phyloP scores from a whole-genome alignment of 2,113 vertebrate species.

The Psephotus haematonotus region DNA sequence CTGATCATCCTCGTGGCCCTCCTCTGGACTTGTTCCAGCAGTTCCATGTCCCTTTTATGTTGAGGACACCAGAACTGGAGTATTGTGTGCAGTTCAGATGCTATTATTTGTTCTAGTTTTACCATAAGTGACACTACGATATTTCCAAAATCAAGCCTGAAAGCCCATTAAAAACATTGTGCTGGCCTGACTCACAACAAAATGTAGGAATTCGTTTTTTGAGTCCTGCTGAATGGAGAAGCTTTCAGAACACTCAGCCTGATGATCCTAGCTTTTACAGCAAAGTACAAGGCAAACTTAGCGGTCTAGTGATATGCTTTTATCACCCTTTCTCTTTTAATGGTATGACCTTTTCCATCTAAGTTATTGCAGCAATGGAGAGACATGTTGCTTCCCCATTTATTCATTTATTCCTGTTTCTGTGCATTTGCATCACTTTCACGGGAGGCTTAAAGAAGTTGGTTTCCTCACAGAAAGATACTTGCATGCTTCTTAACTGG shows the following conservation, averaged over 20 bases:
- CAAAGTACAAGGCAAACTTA: conserved; percentile 29
- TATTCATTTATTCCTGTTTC: background rate
- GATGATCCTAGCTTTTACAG: conserved; percentile 10
- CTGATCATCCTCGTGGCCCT: too few species aligned
- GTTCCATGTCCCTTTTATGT: too few species aligned
- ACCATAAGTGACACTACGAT: conserved; percentile 25
- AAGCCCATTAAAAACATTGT: conserved; percentile 47
- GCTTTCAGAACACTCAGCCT: conserved; percentile 51
- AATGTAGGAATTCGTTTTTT: background rate
- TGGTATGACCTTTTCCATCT: background rate
- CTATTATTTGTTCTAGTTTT: conserved; percentile 37
- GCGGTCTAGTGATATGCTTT: background rate
- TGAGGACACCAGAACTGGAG: too few species aligned
- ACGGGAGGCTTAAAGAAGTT: background rate
- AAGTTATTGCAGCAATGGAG: background rate
- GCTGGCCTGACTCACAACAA: conserved; percentile 24
- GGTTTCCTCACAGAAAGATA: background rate
- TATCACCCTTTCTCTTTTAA: conserved; percentile 2
- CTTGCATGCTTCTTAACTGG: background rate
- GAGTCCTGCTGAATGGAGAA: conserved; percentile 10
- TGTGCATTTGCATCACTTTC: background rate
- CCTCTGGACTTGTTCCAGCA: too few species aligned
- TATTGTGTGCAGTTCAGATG: too few species aligned
- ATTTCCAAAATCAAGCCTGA: conserved; percentile 56
- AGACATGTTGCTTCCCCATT: background rate